Percentiles rank a stretch among this genome's conserved stretches.
phyloP scores from a whole-genome alignment of 2,113 vertebrate species.

The Smithornis capensis region DNA sequence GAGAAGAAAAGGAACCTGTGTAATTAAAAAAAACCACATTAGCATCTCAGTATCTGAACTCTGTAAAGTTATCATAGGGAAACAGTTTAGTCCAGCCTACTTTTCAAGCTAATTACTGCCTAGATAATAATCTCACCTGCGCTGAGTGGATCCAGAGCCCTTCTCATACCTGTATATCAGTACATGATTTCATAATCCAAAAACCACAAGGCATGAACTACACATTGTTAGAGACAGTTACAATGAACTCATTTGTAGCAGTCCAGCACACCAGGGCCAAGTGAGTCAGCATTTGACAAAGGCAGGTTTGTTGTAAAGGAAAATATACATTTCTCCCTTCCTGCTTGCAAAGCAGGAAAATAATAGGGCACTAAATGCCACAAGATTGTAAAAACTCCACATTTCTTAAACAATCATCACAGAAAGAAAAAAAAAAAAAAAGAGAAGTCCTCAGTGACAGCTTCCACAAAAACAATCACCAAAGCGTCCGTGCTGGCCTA shows the following conservation, averaged over 20 bases:
- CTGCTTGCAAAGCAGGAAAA: background rate
- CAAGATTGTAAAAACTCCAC: no score
- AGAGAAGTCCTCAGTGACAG: background rate
- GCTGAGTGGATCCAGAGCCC: background rate
- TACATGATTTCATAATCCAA: conserved; percentile 2
- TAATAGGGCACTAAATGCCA: background rate
- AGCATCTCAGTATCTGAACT: background rate
- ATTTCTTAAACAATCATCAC: background rate
- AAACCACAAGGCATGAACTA: background rate
- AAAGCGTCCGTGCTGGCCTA: background rate
- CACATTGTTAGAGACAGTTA: background rate
- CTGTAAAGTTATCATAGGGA: background rate
- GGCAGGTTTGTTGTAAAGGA: background rate
- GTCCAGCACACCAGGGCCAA: background rate
- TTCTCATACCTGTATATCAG: conserved; percentile 54
- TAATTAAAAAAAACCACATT: background rate
- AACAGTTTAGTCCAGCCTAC: background rate
- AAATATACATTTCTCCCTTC: conserved; percentile 6
- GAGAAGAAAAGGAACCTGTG: conserved; percentile 21
- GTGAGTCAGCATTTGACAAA: background rate
- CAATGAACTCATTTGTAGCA: background rate
- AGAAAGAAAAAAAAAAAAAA: background rate
- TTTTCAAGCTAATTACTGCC: background rate
- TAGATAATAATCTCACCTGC: conserved; percentile 21
- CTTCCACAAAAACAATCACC: background rate